These are phyloP conservation scores for Halocynthia aurantium DNA, from an alignment of 23 tunicate genomes.

Conservation along the genomic window DNA sequence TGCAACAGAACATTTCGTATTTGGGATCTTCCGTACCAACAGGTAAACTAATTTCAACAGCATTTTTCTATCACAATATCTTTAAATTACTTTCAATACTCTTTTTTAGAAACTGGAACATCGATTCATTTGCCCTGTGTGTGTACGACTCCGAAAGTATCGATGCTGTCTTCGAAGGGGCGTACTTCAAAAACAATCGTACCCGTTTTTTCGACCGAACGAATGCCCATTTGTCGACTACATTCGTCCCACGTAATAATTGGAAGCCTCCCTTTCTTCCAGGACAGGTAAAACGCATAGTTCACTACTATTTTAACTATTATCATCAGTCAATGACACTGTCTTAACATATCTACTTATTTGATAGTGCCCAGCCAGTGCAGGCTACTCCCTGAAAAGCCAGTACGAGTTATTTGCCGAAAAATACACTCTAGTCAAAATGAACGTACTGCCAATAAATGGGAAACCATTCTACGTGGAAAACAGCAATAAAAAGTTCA, in stretches of 20 bases:
- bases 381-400: not conserved
- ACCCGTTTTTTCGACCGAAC: not conserved
- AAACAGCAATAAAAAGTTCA: not conserved
- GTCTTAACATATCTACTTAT: too few species aligned
- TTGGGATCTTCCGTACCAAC: too few species aligned
- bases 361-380: not conserved
- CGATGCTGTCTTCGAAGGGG: slow-evolving; percentile 1
- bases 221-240: not conserved
- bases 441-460: not conserved
- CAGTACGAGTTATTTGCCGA: not conserved
- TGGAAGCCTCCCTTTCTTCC: not conserved
- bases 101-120: not conserved
- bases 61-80: too few species aligned
- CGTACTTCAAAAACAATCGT: not conserved
- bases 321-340: too few species aligned
- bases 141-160: not conserved
- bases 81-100: too few species aligned
- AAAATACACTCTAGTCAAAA: not conserved
- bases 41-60: too few species aligned
- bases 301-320: not conserved
- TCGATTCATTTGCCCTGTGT: not conserved
- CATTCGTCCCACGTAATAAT: not conserved
- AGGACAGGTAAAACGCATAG: not conserved
- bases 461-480: slow-evolving; percentile 1
- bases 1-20: too few species aligned